Evolutionary conservation across 2,888 invertebrate genomes (phyloP), one percentile per base, ranked within the genome.

Genomic region (Epinotia demarniana): DNA sequence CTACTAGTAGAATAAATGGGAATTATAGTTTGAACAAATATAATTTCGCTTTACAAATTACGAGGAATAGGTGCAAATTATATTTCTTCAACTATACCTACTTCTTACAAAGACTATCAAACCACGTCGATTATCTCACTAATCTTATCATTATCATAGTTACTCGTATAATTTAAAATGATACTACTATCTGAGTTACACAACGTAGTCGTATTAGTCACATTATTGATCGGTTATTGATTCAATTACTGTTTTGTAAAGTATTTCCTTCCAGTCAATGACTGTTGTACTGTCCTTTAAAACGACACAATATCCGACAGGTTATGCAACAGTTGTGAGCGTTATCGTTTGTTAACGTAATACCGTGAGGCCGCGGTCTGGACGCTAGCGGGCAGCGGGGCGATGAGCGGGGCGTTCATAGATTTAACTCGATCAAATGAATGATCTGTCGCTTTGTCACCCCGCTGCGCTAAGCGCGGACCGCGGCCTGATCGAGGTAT

Each of bases 101-200:
- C 13, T 49, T 53, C 53, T 53, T 53, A n/a, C 6, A 46, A 13
- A 2, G 12, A 46, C n/a, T n/a, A 53, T 68, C 58, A 16, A 4
- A 23, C 58, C 43, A 43, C 68, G 68, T 53, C 23, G 68, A n/a
- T n/a, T 23, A 23, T 27, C 23, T 43, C 58, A 68, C 67, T 43
- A 66, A 73, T 66, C 72, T 67, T 73, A 73, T 72, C 66, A 66
- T 4, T 53, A 27, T 57, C 61, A 16, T 19, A 43, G 46, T 43
- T 18, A n/a, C n/a, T n/a, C n/a, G n/a, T n/a, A 13, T 19, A 19
- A 57, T 46, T 23, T 43, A 58, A 58, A 43, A 43, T 60, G 27
- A 53, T 27, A 60, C 6, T 57, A 68, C 68, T 69, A 69, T 69
- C 69, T 55, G 12, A 58, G 58, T 46, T 27, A 11, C 27, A 67